Evolutionary conservation across 2,113 vertebrate species (phyloP).

Genomic region (Bubo scandiacus): DNA sequence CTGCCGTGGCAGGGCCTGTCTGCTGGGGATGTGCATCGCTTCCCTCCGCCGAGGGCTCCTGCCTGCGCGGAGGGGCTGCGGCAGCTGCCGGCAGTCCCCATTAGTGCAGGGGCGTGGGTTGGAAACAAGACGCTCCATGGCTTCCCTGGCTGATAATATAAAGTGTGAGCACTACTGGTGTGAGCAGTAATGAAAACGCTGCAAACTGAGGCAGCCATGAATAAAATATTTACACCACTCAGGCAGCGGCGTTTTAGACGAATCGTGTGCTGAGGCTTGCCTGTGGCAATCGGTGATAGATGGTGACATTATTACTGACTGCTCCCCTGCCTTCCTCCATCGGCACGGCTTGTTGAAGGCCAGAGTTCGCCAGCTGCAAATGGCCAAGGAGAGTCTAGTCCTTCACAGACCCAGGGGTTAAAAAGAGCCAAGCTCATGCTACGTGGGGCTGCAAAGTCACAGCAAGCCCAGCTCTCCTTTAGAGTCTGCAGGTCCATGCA

Average conservation of each 20-base stretch:
- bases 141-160: not conserved
- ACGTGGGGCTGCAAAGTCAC: accelerated
- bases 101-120: accelerated
- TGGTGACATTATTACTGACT: not conserved
- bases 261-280: not conserved
- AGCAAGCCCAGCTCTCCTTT: not conserved
- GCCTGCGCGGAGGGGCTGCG: not conserved
- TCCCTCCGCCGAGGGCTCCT: not conserved
- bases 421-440: not conserved
- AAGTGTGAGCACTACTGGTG: not conserved
- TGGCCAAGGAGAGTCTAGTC: not conserved
- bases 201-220: not conserved
- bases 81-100: not conserved
- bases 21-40: not conserved
- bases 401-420: not conserved
- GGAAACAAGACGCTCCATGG: accelerated
- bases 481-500: accelerated
- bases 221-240: not conserved
- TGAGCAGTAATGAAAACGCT: not conserved
- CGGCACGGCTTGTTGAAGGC: not conserved
- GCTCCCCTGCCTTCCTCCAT: not conserved
- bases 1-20: accelerated
- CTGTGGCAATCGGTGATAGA: not conserved
- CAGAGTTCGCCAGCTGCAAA: not conserved
- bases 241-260: accelerated